Conservation (phyloP, 2,797 vertebrate species). For the Pipistrellus pygmaeus region DNA sequence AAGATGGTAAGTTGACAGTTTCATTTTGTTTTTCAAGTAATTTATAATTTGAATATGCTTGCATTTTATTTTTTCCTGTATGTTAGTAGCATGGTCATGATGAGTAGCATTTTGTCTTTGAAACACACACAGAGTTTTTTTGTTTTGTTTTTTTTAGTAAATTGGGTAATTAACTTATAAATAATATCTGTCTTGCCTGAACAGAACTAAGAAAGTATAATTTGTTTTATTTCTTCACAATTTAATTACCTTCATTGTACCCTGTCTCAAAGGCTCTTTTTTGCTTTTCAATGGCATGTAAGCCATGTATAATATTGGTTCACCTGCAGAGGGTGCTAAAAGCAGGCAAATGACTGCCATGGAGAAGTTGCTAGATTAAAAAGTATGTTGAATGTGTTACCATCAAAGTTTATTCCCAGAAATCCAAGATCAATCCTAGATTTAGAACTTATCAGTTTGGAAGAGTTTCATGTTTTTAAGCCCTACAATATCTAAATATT, state of each 20-base stretch:
- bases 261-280: not conserved
- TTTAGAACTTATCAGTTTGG: conserved; percentile 17
- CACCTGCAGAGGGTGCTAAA: conserved; percentile 91
- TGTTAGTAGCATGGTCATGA: not conserved
- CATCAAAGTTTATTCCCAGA: conserved; percentile 33
- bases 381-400: conserved; percentile 35
- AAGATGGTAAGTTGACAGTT: conserved; percentile 92
- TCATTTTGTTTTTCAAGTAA: conserved; percentile 63
- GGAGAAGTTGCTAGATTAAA: conserved; percentile 58
- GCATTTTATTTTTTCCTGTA: not conserved
- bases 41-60: conserved; percentile 47
- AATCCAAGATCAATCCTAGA: conserved; percentile 10
- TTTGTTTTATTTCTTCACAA: conserved; percentile 51
- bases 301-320: conserved; percentile 77
- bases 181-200: not conserved
- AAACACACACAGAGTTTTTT: not conserved
- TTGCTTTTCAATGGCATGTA: not conserved
- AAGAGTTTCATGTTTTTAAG: not conserved
- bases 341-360: conserved; percentile 83
- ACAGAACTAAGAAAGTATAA: not conserved
- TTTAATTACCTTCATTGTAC: not conserved
- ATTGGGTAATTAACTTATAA: conserved; percentile 8
- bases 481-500: not conserved
- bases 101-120: conserved; percentile 30
- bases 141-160: conserved; percentile 6